A percentile compares a stretch with the other conserved stretches of the same genome.
These are phyloP conservation scores for Catocala sponsa DNA, from an alignment of 2,888 invertebrate species.

Conservation along the genomic window DNA sequence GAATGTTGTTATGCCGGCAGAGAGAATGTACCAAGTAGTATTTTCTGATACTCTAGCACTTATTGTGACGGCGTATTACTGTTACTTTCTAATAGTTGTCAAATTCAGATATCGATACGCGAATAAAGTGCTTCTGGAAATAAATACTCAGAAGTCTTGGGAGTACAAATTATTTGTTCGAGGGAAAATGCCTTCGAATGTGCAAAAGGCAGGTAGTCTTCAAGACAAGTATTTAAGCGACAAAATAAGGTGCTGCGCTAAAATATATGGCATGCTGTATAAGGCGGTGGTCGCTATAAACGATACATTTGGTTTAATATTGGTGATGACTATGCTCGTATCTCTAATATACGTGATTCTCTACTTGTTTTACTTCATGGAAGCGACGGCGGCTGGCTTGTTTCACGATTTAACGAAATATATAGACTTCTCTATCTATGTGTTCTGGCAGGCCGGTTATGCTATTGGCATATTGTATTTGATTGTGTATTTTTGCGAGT, in stretches of 20 bases:
- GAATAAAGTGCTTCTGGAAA: conserved; percentile 62
- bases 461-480: conserved; percentile 57
- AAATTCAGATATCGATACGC: conserved; percentile 62
- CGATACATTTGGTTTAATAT: conserved; percentile 60
- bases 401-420: conserved; percentile 67
- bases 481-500: conserved; percentile 63
- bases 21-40: conserved; percentile 66
- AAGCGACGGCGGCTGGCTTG: conserved; percentile 72
- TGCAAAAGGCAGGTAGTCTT: conserved; percentile 50
- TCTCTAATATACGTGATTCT: conserved; percentile 61
- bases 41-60: conserved; percentile 62
- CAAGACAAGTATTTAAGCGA: conserved; percentile 64
- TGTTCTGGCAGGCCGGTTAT: conserved; percentile 68
- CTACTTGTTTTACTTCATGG: conserved; percentile 77
- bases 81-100: conserved; percentile 57
- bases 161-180: conserved; percentile 60
- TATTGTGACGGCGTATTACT: conserved; percentile 60
- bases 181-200: conserved; percentile 45
- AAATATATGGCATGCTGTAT: conserved; percentile 65
- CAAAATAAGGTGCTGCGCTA: conserved; percentile 68
- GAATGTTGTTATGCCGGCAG: conserved; percentile 55
- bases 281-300: conserved; percentile 54
- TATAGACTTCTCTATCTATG: conserved; percentile 64
- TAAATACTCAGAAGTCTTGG: conserved; percentile 57
- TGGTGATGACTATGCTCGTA: conserved; percentile 60